These are phyloP conservation scores for Drosophila takahashii DNA, from an alignment of 1,140 invertebrate species.

Conservation along the genomic window DNA sequence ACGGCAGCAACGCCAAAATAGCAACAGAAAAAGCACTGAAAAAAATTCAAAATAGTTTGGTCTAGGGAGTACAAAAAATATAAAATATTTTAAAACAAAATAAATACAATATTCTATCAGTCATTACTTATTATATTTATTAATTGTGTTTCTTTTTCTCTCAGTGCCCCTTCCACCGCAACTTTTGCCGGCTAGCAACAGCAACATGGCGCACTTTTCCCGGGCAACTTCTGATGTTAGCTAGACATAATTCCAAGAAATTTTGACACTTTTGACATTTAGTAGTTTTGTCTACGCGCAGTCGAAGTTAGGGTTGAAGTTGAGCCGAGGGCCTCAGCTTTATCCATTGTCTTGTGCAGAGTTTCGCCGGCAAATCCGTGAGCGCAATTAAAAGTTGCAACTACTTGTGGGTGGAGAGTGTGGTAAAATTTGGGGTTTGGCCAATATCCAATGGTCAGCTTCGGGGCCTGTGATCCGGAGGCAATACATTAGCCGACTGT, in stretches of 20 bases:
- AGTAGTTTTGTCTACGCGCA: constrained; percentile 77
- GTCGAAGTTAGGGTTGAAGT: constrained; percentile 29
- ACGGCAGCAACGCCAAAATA: constrained; percentile 29
- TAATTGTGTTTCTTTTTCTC: neutral
- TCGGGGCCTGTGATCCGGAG: constrained; percentile 6
- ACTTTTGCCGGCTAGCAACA: constrained; percentile 24
- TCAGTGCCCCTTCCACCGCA: constrained; percentile 34
- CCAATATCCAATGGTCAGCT: constrained; percentile 37
- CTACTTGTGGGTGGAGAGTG: constrained; percentile 16
- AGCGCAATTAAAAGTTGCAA: constrained; percentile 75
- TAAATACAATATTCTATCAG: too few species aligned
- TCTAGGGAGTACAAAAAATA: neutral
- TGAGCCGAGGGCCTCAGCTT: constrained; percentile 24
- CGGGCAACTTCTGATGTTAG: constrained; percentile 77
- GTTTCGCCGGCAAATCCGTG: constrained; percentile 55
- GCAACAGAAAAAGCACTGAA: constrained; percentile 12
- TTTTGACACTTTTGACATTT: constrained; percentile 84
- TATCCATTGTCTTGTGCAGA: constrained; percentile 58
- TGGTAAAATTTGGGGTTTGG: neutral
- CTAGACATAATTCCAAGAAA: constrained; percentile 79
- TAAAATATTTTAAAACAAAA: neutral
- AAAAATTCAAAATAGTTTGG: too few species aligned
- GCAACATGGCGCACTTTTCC: constrained; percentile 39
- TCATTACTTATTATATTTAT: neutral
- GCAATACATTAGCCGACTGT: constrained; percentile 44